phyloP scores from a whole-genome alignment of 2,797 vertebrate species.

The Ctenopoma kingsleyae region DNA sequence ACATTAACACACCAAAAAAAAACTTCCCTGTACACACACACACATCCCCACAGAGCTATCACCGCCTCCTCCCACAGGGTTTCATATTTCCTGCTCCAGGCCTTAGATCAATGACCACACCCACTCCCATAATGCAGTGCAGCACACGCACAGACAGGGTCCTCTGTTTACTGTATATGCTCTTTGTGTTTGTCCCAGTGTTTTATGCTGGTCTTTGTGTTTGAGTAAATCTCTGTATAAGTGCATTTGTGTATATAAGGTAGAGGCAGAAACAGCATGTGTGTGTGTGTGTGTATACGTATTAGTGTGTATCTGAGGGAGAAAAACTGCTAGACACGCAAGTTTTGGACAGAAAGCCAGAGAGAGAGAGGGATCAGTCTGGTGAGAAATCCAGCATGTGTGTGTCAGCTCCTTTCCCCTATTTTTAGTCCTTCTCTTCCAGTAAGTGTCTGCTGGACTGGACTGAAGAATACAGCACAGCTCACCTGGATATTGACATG shows the following conservation, averaged over 20 bases:
- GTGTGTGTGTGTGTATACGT: background rate
- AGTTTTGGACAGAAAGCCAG: conserved; percentile 25
- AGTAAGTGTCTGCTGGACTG: conserved; percentile 41
- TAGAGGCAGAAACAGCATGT: background rate
- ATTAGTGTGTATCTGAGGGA: background rate
- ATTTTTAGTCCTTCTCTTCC: conserved; percentile 57
- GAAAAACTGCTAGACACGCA: background rate
- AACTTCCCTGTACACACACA: conserved; percentile 28
- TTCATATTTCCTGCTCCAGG: conserved; percentile 70
- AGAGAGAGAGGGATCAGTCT: conserved; percentile 33
- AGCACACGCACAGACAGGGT: conserved; percentile 32
- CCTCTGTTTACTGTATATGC: conserved; percentile 31
- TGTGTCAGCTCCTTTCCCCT: conserved; percentile 68
- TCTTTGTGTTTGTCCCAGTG: conserved; percentile 40
- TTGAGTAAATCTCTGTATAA: conserved; percentile 7
- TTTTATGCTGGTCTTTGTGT: conserved; percentile 45
- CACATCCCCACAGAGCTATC: conserved; percentile 17
- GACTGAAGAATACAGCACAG: conserved; percentile 1
- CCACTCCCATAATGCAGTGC: conserved; percentile 70
- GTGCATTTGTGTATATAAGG: background rate
- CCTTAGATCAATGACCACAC: conserved; percentile 69
- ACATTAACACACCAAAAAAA: conserved; percentile 27
- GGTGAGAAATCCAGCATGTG: conserved; percentile 81
- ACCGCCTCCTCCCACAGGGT: conserved; percentile 60
- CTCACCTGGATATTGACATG: conserved; percentile 38